Base-by-base conservation (phyloP, 2,797 vertebrate species). In the Cynodonichthys magdalenae region DNA sequence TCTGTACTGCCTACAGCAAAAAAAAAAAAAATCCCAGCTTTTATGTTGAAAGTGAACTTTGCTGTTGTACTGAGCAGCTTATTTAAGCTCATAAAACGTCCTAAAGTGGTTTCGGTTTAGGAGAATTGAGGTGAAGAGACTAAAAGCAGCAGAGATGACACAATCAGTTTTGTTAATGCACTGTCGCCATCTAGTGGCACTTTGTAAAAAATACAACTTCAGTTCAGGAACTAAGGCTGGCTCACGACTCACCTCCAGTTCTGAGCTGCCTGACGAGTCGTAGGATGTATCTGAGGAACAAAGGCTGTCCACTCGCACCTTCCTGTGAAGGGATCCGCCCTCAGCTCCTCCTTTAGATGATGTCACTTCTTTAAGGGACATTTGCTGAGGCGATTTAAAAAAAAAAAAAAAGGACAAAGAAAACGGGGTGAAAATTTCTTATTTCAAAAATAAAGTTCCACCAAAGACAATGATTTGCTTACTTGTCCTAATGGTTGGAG, bases 201-300 rank as follows among this genome's bases (percentile, higher is more conserved):
- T 61, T 28, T 20, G 15, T 18, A 12, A 46, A 19, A 67, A 39
- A 27, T 66, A 56, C 81, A 82, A 1, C 0, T 60, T n/a, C n/a
- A n/a, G n/a, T n/a, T n/a, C n/a, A n/a, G n/a, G n/a, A n/a, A n/a
- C n/a, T n/a, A n/a, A n/a, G n/a, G n/a, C 24, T 24, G 24, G 24
- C 24, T 24, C 24, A 24, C 24, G 34, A 48, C 86, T 69, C 82
- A 95, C 95, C 94, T 96, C 94, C 19, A 96, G 91, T 63, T 95
- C 94, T 0, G 94, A 95, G 81, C 87, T 92, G 75, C 88, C 57
- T 9, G 94, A 95, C 1, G 90, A 91, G 66, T 93, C 93, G 0
- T 81, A 92, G 50, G 89, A 90, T 19, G 89, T 88, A 56, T 93
- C 92, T 14, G 90, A 86, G 45, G 91, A 92, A 69, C 75, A 87